Percentiles rank a stretch among this genome's conserved stretches.
These are phyloP conservation scores for Tapirus terrestris DNA, from an alignment of 2,113 vertebrate species.

Conservation along the genomic window DNA sequence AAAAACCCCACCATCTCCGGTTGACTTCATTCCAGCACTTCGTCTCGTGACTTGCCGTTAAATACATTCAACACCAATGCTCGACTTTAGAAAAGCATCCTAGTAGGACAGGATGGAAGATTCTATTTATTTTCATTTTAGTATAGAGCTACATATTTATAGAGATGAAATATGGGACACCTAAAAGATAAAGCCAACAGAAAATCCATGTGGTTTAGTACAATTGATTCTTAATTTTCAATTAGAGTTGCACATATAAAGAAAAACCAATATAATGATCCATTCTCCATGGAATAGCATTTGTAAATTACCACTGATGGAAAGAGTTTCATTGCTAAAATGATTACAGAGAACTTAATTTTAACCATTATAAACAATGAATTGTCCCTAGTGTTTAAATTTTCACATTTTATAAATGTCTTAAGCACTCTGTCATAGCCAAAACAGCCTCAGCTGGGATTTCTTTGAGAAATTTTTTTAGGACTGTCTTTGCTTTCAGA, in stretches of 20 bases:
- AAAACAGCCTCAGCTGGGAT: neutral
- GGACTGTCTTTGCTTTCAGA: neutral
- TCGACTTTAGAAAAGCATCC: neutral
- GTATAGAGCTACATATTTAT: neutral
- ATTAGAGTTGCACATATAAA: slow-evolving; percentile 4
- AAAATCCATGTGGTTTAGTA: slow-evolving; percentile 21
- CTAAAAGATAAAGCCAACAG: slow-evolving; percentile 5
- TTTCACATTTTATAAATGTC: slow-evolving; percentile 30
- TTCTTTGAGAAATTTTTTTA: slow-evolving; percentile 27
- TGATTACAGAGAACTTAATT: neutral
- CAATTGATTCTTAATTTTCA: slow-evolving; percentile 9
- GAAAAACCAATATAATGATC: slow-evolving; percentile 10
- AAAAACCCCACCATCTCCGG: neutral
- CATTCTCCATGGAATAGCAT: slow-evolving; percentile 27
- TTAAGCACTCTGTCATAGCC: neutral
- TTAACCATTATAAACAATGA: slow-evolving; percentile 27
- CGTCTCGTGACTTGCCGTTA: neutral
- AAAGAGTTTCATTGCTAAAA: slow-evolving; percentile 7
- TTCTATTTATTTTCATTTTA: neutral
- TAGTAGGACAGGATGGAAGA: neutral
- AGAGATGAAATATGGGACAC: neutral
- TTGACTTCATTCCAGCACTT: neutral
- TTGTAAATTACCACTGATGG: slow-evolving; percentile 16
- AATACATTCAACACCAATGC: neutral
- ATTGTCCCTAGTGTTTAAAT: slow-evolving; percentile 26